Evolutionary conservation across 2,113 vertebrate species (phyloP), one percentile per base, ranked within the genome.

Genomic region (Onychostoma macrolepis): DNA sequence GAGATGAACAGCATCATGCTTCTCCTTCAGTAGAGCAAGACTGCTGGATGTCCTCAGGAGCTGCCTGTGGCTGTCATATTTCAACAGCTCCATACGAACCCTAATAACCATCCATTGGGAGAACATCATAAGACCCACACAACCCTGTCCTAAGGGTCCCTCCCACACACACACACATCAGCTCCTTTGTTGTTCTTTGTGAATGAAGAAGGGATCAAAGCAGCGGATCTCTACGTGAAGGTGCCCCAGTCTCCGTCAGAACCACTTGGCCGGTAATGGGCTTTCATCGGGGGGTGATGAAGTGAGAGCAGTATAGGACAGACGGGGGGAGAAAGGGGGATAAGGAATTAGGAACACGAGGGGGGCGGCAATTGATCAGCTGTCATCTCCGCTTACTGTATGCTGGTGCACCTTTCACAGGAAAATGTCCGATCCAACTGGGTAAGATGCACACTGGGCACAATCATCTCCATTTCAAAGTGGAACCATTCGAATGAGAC

Each of bases 331-430:
- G 84, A 72, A 79, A 81, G 85, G 76, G 83, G 85, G 43, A 82
- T 80, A 78, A 75, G 58, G 58, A 79, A 89, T 75, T 19, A 90
- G 56, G 53, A 81, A 58, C 84, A 80, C 7, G 58, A 53, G n/a
- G 43, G 56, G 83, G 78, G 86, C 79, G 75, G 90, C 53, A 88
- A 92, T 88, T 88, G 92, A 93, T 93, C 88, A 74, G 21, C 82
- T 90, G 89, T 90, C 89, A 76, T 77, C 74, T 80, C 67, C 11
- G 83, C 90, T 90, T 88, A 90, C 82, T 82, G 76, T 38, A 84
- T 80, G 45, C 15, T 30, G 85, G 13, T 12, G 45, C 71, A 30
- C 45, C 30, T 86, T 84, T 81, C 65, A 74, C 53, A 28, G 63
- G 53, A 83, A 67, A 61, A 63, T 76, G 3, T 65, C 48, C 30